Conservation (phyloP, 2,888 invertebrate genomes). For the Calameuta pallipes region DNA sequence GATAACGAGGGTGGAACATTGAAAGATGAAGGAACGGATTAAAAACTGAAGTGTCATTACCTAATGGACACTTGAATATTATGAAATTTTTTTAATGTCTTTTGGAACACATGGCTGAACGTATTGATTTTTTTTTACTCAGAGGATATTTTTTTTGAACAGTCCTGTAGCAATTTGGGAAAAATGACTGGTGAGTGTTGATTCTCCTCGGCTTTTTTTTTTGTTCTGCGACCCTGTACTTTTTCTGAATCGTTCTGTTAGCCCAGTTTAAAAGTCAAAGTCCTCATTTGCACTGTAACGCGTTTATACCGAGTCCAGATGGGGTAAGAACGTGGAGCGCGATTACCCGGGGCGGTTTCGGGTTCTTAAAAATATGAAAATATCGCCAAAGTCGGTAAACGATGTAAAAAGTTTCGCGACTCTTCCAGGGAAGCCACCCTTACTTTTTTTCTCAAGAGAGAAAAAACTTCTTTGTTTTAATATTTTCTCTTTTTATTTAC, state of each 20-base stretch:
- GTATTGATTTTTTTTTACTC: background rate
- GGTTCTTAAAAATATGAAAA: background rate
- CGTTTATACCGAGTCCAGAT: background rate
- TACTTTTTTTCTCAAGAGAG: background rate
- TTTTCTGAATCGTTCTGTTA: background rate
- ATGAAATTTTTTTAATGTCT: background rate
- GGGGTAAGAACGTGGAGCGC: background rate
- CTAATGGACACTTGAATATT: background rate
- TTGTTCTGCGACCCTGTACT: background rate
- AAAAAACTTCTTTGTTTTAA: background rate
- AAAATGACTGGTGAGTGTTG: background rate
- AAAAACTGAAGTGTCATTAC: background rate
- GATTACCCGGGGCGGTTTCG: background rate
- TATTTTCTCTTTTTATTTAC: background rate
- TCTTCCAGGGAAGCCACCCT: background rate
- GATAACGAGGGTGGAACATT: constrained; percentile 7
- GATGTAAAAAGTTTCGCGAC: background rate
- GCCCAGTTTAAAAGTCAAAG: background rate
- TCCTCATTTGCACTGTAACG: constrained; percentile 15
- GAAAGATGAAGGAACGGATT: background rate
- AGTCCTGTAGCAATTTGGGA: background rate
- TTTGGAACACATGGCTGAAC: background rate
- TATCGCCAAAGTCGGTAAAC: background rate
- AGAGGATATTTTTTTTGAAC: background rate
- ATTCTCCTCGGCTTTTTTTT: background rate